Evolutionary conservation across 2,113 vertebrate genomes (phyloP).

Genomic region (Furnarius figulus): DNA sequence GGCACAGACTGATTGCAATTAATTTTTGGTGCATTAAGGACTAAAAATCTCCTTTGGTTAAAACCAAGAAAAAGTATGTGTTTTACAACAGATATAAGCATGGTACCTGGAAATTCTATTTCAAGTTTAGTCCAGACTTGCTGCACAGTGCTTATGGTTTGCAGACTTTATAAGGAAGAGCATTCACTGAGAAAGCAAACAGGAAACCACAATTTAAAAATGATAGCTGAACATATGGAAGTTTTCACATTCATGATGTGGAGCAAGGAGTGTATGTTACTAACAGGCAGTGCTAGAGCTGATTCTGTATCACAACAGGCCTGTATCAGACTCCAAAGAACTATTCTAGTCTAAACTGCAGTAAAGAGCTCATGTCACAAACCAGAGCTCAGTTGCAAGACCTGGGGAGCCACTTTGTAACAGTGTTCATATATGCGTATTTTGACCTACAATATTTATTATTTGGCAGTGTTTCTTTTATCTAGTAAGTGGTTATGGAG

Average conservation of each 20-base stretch:
- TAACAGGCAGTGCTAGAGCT: background rate
- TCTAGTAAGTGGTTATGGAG: background rate
- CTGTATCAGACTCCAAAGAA: background rate
- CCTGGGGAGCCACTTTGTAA: background rate
- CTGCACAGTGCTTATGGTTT: background rate
- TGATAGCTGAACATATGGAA: conserved; percentile 17
- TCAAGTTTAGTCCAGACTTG: background rate
- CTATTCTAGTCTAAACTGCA: background rate
- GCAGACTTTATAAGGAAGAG: background rate
- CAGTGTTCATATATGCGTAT: background rate
- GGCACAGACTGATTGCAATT: background rate
- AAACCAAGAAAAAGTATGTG: background rate
- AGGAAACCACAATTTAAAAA: conserved; percentile 36
- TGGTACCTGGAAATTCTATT: conserved; percentile 6
- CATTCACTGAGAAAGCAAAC: conserved; percentile 1
- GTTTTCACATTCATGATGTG: background rate
- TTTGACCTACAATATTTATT: background rate
- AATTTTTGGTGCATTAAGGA: background rate
- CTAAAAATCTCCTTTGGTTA: background rate
- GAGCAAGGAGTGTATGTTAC: background rate
- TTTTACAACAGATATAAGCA: background rate
- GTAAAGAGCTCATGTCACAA: background rate
- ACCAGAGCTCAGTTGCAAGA: background rate
- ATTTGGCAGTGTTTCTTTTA: background rate
- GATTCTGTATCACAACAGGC: background rate